Base-by-base conservation (phyloP, 92 coral and sea anemone genomes). In the Plumapathes pennacea region DNA sequence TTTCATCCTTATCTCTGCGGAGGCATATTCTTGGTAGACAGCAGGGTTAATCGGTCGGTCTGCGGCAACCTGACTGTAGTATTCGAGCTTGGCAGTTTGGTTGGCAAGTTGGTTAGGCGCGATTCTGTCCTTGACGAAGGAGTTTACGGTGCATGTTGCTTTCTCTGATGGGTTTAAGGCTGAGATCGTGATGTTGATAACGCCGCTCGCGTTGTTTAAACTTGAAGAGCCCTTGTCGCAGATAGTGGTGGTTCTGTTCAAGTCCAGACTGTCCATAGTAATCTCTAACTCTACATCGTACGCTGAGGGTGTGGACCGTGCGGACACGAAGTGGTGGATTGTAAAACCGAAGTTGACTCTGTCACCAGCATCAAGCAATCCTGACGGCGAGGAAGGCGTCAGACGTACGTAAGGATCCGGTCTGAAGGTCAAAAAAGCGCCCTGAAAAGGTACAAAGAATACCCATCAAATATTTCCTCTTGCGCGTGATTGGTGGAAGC, bases 341-440 rank as follows among this genome's bases (percentile, higher is more conserved):
- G 67, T 56, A 21, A 85, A 69, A 58, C 76, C 57, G 41, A 50
- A 84, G 46, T 77, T 74, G 7, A 94, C 85, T 21, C 55, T 30
- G 52, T 94, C 99, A 4, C 96, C 99, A 0, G 82, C 84, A 60
- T 94, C 99, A 56, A 88, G 68, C 10, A 55, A 48, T n/a, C 74
- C 81, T 12, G 34, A 30, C 13, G 72, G 43, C 0, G 88, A 65
- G 4, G 46, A 36, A 32, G 85, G 83, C 5, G 30, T 21, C 14
- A 84, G 62, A 14, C 67, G 56, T 37, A 88, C 57, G 42, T 63
- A 94, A 0, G 96, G 83, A 10, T 64, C 56, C 10, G 96, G 94
- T 15, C 99, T 88, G 50, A 84, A 71, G 8, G 96, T 84, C 12
- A 79, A 37, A 65, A 91, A 64, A 15, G 55, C 32, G 14, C 57